Evolutionary conservation across 2,797 vertebrate species (phyloP).

Genomic region (Alectoris magna): DNA sequence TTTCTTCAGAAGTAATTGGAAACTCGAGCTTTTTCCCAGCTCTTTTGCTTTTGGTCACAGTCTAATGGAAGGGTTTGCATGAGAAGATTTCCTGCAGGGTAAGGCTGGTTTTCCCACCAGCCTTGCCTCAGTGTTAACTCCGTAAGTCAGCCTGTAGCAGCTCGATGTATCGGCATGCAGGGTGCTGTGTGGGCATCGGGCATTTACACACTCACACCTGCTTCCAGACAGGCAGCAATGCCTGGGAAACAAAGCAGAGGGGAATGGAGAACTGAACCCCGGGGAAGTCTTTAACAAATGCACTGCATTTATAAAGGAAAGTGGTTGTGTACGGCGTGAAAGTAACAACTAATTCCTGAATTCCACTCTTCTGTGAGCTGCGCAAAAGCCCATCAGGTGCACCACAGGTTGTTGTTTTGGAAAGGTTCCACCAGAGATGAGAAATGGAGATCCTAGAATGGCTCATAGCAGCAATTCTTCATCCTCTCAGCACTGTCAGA

Average conservation of each 20-base stretch:
- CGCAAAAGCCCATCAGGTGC: not conserved
- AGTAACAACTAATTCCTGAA: not conserved
- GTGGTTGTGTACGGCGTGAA: not conserved
- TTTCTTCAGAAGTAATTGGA: constrained; percentile 54
- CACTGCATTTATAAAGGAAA: not conserved
- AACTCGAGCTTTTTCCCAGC: constrained; percentile 28
- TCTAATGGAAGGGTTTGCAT: constrained; percentile 50
- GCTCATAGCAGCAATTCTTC: not conserved
- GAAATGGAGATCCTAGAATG: fast-evolving
- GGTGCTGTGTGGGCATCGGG: not conserved
- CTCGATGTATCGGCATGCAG: not conserved
- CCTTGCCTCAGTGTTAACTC: not conserved
- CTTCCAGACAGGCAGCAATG: constrained; percentile 35
- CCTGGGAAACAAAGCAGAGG: constrained; percentile 30
- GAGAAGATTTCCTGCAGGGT: constrained; percentile 32
- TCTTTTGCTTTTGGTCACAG: constrained; percentile 50
- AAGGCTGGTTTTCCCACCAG: constrained; percentile 20
- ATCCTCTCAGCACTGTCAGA: fast-evolving
- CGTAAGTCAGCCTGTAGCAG: not conserved
- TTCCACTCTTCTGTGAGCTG: not conserved
- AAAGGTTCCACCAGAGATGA: not conserved
- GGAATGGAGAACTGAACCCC: not conserved
- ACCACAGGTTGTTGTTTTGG: not conserved
- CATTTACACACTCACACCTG: not conserved
- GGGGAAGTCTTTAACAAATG: constrained; percentile 43